phyloP scores from a whole-genome alignment of 2,113 vertebrate species.

The Calidris pugnax region DNA sequence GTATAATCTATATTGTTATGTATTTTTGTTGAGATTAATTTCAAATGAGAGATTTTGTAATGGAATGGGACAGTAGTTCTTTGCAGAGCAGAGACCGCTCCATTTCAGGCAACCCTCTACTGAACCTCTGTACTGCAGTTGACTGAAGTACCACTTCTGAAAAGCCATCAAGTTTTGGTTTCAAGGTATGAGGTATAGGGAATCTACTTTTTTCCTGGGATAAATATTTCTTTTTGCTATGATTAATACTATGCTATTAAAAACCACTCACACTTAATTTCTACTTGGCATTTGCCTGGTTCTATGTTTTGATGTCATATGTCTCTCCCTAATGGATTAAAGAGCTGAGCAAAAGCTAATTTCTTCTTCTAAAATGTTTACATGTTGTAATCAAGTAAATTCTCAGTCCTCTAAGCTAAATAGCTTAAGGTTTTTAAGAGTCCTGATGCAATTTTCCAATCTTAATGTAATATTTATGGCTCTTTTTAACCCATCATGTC shows the following conservation, averaged over 20 bases:
- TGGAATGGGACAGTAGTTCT: neutral
- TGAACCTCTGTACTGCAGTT: neutral
- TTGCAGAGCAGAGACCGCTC: neutral
- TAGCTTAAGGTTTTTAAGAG: neutral
- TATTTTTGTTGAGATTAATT: neutral
- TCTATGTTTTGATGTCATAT: neutral
- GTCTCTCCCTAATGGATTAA: neutral
- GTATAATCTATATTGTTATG: neutral
- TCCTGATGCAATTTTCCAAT: neutral
- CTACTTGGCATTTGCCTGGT: neutral
- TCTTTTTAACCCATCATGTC: neutral
- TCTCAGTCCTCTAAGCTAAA: neutral
- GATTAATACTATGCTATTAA: neutral
- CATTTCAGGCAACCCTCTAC: neutral
- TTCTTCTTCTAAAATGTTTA: neutral
- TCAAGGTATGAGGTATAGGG: neutral
- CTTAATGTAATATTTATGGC: neutral
- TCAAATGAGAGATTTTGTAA: neutral
- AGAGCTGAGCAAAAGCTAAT: neutral
- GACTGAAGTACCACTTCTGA: neutral
- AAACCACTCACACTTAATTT: neutral
- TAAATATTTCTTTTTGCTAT: neutral
- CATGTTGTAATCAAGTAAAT: neutral
- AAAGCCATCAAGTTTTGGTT: neutral
- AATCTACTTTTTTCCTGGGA: neutral